These are phyloP conservation scores for Pimpla rufipes DNA, from an alignment of 2,888 invertebrate species.

Conservation along the genomic window DNA sequence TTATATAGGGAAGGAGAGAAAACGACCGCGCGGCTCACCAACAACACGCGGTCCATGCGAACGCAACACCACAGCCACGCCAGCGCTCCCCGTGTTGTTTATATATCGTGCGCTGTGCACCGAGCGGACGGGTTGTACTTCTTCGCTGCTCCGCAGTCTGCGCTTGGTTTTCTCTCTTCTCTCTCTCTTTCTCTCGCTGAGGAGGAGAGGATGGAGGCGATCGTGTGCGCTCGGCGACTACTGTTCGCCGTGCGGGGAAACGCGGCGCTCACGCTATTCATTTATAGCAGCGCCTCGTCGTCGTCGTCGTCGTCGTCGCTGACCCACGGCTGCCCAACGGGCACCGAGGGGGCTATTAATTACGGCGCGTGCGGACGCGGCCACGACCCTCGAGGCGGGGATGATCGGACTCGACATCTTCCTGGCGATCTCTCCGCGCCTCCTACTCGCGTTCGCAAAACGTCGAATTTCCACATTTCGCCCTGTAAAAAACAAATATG, in stretches of 20 bases:
- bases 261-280: slow-evolving; percentile 65
- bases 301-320: slow-evolving; percentile 57
- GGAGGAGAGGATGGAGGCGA: slow-evolving; percentile 30
- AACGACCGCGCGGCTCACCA: slow-evolving; percentile 11
- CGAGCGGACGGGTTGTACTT: slow-evolving; percentile 1
- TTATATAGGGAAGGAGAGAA: neutral
- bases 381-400: slow-evolving; percentile 18
- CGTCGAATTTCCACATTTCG: neutral
- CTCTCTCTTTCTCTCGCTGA: no score
- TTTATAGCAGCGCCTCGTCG: slow-evolving; percentile 70
- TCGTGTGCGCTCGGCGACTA: slow-evolving; percentile 12
- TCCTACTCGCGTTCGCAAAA: slow-evolving; percentile 16
- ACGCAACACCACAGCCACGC: slow-evolving; percentile 29
- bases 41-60: slow-evolving; percentile 21
- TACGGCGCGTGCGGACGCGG: slow-evolving; percentile 67
- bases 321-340: slow-evolving; percentile 50
- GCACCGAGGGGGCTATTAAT: slow-evolving; percentile 70
- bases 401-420: slow-evolving; percentile 33
- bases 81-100: slow-evolving; percentile 11
- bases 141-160: neutral
- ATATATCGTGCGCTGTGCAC: neutral
- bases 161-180: slow-evolving; percentile 19
- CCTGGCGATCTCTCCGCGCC: neutral
- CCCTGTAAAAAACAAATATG: no score
- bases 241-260: slow-evolving; percentile 26